phyloP scores from a whole-genome alignment of 2,113 vertebrate genomes.

The Thalassoma bifasciatum region DNA sequence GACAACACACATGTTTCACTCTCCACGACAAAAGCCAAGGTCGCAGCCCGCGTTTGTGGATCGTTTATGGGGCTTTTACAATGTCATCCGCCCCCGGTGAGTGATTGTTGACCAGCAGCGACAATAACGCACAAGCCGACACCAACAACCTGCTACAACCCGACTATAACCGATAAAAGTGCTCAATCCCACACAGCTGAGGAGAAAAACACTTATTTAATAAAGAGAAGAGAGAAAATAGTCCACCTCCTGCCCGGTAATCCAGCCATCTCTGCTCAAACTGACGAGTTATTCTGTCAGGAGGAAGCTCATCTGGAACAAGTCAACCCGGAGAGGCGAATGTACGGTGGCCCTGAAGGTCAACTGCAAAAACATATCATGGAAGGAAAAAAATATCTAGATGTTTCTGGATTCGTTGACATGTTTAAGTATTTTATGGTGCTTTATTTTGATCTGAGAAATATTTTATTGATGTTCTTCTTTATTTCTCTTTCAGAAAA shows the following conservation, averaged over 20 bases:
- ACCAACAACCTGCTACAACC: too few species aligned
- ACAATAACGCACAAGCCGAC: slow-evolving; percentile 25
- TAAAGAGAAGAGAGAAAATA: slow-evolving; percentile 21
- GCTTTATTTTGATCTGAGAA: too few species aligned
- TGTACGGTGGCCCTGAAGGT: too few species aligned
- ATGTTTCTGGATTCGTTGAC: too few species aligned
- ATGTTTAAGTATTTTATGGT: too few species aligned
- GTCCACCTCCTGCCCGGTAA: slow-evolving; percentile 38
- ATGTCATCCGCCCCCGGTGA: slow-evolving; percentile 76
- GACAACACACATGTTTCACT: slow-evolving; percentile 42
- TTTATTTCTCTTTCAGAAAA: too few species aligned
- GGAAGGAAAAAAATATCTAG: too few species aligned
- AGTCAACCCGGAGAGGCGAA: slow-evolving; percentile 41
- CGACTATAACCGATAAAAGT: too few species aligned
- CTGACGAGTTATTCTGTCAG: slow-evolving; percentile 33
- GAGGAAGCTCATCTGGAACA: slow-evolving; percentile 32
- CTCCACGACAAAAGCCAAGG: slow-evolving; percentile 60
- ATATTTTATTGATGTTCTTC: too few species aligned
- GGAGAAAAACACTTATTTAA: slow-evolving; percentile 19
- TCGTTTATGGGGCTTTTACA: slow-evolving; percentile 54
- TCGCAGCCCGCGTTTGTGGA: slow-evolving; percentile 52
- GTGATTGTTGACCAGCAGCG: slow-evolving; percentile 51
- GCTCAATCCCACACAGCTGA: neutral
- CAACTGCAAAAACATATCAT: too few species aligned
- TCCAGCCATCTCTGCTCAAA: slow-evolving; percentile 28